Evolutionary conservation across 2,888 invertebrate species (phyloP), one percentile per base, ranked within the genome.

Genomic region (Leptarthrus brevirostris): DNA sequence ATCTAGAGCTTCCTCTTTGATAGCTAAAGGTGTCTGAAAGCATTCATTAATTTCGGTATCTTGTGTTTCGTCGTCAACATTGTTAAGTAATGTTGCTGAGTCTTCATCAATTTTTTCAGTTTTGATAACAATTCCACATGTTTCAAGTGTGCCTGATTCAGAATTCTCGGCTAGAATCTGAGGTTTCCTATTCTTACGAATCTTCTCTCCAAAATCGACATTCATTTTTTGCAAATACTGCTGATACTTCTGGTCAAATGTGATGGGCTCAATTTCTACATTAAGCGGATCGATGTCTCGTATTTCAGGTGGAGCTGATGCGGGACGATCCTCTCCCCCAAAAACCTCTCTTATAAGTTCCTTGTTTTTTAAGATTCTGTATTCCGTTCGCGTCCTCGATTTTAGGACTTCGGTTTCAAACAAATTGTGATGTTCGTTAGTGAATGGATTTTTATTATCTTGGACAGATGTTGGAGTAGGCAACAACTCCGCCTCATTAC

Each of bases 291-390:
- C 44, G 8, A 40, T 2, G 14, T 77, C 74, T 10, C 54, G 52
- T 22, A 83, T 81, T 74, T 82, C 82, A 0, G 94, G 93, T 0
- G 94, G 93, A 0, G 94, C 93, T 0, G 93, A 93, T 0, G 93
- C 93, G 0, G 94, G 93, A 49, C 93, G 87, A 80, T 94, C 93
- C 75, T 81, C 82, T 2, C 82, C 84, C 0, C 93, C 93, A 82
- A 94, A 94, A 2, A 94, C 93, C 85, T 94, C 93, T 78, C 92
- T 90, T 52, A 93, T 93, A 2, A 92, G 92, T 49, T 92, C 92
- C 79, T 91, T 87, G 80, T 91, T 91, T 82, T 93, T 92, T 78
- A 89, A 82, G 16, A 91, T 88, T 79, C 92, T 87, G 56, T 91
- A 92, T 81, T 93, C 92, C 34, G 91, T 92, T 79, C 93, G 87